phyloP scores from a whole-genome alignment of 1,140 invertebrate species.

The Ladona fulva region DNA sequence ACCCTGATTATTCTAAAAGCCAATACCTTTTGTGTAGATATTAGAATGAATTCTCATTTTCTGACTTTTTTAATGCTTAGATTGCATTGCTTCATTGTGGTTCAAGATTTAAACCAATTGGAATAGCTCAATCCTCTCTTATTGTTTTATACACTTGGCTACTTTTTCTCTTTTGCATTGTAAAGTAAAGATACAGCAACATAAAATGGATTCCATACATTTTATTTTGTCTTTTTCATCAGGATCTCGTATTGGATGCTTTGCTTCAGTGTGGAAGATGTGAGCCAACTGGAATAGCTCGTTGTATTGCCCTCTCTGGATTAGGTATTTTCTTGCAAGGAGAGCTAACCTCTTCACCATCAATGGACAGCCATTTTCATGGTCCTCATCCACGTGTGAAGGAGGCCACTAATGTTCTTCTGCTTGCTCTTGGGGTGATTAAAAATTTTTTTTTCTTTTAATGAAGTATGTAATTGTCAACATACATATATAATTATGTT shows the following conservation, averaged over 20 bases:
- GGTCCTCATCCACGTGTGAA: slow-evolving; percentile 57
- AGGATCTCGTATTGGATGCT: slow-evolving; percentile 84
- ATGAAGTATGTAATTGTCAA: too few relatives aligned
- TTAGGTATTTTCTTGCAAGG: slow-evolving; percentile 78
- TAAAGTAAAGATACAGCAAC: too few relatives aligned
- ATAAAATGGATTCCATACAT: too few relatives aligned
- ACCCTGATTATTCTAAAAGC: too few relatives aligned
- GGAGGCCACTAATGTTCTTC: slow-evolving; percentile 75
- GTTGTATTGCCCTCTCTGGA: slow-evolving; percentile 81
- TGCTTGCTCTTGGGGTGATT: slow-evolving; percentile 72
- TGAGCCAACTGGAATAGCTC: slow-evolving; percentile 79
- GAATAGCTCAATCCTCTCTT: slow-evolving; percentile 29
- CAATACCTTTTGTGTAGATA: too few relatives aligned
- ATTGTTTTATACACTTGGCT: too few relatives aligned
- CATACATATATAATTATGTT: too few relatives aligned
- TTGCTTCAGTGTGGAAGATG: slow-evolving; percentile 74
- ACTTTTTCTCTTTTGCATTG: too few relatives aligned
- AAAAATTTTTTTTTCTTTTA: background rate
- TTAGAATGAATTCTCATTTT: too few relatives aligned
- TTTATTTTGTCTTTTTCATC: slow-evolving; percentile 14
- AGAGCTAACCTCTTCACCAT: slow-evolving; percentile 45
- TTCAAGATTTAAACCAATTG: slow-evolving; percentile 62
- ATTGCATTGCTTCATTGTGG: too few relatives aligned
- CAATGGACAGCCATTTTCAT: background rate
- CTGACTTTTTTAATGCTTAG: too few relatives aligned